Evolutionary conservation across 2,888 invertebrate genomes (phyloP).

Genomic region (Terebella lapidaria): DNA sequence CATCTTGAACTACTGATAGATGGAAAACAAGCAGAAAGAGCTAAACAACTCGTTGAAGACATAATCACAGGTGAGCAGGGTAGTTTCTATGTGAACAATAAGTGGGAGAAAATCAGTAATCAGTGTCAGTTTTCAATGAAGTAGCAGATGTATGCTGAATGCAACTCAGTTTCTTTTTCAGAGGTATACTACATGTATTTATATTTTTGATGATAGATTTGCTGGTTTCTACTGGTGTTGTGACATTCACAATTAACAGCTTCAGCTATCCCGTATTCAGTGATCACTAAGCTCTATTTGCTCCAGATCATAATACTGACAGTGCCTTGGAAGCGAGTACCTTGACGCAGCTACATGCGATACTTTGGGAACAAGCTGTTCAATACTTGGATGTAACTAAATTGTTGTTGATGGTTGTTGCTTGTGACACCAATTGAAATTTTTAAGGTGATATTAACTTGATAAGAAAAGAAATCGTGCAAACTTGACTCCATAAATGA

Average conservation of each 20-base stretch:
- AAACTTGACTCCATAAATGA: too few species aligned
- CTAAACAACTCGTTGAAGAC: conserved; percentile 1
- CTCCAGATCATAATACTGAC: background rate
- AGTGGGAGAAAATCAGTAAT: too few species aligned
- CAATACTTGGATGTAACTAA: conserved; percentile 33
- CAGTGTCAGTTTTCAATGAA: too few species aligned
- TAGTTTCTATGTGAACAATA: too few species aligned
- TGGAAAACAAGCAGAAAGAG: background rate
- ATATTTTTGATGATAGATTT: background rate
- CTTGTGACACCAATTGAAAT: too few species aligned
- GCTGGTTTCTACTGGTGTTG: background rate
- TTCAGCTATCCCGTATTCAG: too few species aligned
- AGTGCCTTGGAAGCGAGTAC: background rate
- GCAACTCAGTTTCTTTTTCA: too few species aligned
- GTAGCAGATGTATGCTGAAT: too few species aligned
- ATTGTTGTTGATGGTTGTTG: too few species aligned
- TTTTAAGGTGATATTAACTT: too few species aligned
- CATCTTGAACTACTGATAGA: background rate
- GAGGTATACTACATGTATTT: background rate
- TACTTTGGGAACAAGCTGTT: conserved; percentile 46
- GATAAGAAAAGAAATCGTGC: too few species aligned
- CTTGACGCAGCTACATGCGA: conserved; percentile 36
- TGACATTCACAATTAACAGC: too few species aligned
- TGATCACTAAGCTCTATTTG: background rate
- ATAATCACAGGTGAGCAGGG: conserved; percentile 10